Evolutionary conservation across 2,888 invertebrate species (phyloP).

Genomic region (Hedya salicella): DNA sequence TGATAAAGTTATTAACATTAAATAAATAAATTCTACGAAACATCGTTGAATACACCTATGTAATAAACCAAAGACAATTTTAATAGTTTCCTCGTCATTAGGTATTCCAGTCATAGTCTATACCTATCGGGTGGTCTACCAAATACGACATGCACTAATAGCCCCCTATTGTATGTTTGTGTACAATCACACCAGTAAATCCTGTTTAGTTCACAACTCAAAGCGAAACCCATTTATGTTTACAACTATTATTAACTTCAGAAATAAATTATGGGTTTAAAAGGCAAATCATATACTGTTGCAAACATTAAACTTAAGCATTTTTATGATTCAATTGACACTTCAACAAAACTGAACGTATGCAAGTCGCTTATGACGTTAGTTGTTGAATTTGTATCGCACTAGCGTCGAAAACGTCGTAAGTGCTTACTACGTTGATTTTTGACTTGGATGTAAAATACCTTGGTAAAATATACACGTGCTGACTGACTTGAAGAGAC

Average conservation of each 20-base stretch:
- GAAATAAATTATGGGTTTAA: neutral
- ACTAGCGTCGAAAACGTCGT: too few species aligned
- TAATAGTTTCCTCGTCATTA: constrained; percentile 15
- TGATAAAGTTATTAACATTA: too few species aligned
- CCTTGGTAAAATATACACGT: too few species aligned
- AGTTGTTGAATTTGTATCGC: too few species aligned
- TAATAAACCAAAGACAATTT: neutral
- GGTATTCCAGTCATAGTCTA: constrained; percentile 15
- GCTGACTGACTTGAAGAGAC: too few species aligned
- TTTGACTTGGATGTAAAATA: too few species aligned
- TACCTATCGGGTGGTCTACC: constrained; percentile 26
- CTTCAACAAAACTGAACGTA: too few species aligned
- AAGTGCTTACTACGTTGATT: too few species aligned
- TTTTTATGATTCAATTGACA: neutral
- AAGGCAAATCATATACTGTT: neutral
- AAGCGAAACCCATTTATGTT: neutral
- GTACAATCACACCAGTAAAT: constrained; percentile 5
- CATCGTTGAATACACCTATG: too few species aligned
- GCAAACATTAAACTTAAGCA: neutral
- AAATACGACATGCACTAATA: constrained; percentile 26
- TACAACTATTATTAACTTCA: neutral
- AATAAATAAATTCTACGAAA: too few species aligned
- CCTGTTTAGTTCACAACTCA: constrained; percentile 7
- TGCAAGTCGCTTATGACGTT: too few species aligned
- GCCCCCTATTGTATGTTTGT: constrained; percentile 17